phyloP scores from a whole-genome alignment of 92 coral and sea anemone genomes.

The Porites divaricata region DNA sequence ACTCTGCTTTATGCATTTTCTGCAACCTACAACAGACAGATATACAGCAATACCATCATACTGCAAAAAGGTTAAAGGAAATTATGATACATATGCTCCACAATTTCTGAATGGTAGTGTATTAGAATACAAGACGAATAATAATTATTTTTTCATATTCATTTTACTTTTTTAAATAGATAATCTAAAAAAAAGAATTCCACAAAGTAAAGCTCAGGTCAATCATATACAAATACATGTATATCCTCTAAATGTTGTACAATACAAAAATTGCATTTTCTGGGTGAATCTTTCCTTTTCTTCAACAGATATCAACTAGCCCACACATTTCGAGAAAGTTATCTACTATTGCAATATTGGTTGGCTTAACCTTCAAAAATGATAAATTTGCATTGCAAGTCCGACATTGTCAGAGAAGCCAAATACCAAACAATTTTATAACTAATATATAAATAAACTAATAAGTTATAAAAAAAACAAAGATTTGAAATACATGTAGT shows the following conservation, averaged over 20 bases:
- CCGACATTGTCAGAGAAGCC: no score
- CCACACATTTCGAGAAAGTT: background rate
- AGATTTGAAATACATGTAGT: background rate
- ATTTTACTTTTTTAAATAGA: no score
- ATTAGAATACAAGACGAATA: no score
- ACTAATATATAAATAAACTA: no score
- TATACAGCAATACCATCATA: background rate
- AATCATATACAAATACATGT: no score
- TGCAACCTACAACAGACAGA: conserved; percentile 9
- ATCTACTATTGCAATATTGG: background rate
- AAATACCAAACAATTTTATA: conserved; percentile 3
- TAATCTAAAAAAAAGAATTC: no score
- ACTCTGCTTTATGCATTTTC: background rate
- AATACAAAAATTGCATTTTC: conserved; percentile 20
- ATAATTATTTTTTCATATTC: background rate
- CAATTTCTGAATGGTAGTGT: no score
- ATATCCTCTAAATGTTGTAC: no score
- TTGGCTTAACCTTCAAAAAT: background rate
- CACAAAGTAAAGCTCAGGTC: no score
- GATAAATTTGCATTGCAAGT: conserved; percentile 4
- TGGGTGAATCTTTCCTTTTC: conserved; percentile 2
- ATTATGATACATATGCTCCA: background rate
- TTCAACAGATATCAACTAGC: background rate
- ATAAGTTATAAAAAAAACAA: background rate
- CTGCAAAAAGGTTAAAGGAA: background rate